Evolutionary conservation across 2,797 vertebrate species (phyloP).

Genomic region (Enoplosus armatus): DNA sequence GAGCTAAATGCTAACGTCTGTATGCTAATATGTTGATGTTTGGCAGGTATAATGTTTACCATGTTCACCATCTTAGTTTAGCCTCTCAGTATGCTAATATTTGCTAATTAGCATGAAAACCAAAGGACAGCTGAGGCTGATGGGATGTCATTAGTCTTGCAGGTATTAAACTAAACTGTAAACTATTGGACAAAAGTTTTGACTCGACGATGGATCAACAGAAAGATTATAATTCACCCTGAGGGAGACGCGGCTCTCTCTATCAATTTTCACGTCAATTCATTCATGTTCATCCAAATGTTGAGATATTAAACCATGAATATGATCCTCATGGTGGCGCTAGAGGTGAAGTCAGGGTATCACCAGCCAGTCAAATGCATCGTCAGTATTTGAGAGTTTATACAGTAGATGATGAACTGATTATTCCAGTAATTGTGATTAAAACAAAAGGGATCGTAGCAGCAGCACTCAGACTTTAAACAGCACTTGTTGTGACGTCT

Average conservation of each 20-base stretch:
- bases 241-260: neutral
- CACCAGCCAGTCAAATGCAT: neutral
- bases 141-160: neutral
- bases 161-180: no score
- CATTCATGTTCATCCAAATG: neutral
- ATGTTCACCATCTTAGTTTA: neutral
- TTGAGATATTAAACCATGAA: neutral
- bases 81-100: neutral
- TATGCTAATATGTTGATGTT: neutral
- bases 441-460: neutral
- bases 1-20: no score
- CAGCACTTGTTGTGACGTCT: conserved; percentile 18
- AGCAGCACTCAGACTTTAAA: neutral
- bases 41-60: neutral
- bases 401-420: no score
- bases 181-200: neutral
- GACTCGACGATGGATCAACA: neutral
- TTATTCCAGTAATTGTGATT: neutral
- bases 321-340: no score
- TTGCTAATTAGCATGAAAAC: neutral
- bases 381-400: neutral
- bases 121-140: neutral
- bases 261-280: neutral
- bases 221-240: neutral
- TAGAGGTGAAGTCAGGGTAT: neutral